Percentiles rank a stretch among this genome's conserved stretches.
phyloP scores from a whole-genome alignment of 2,113 vertebrate genomes.

The Mystacornis crossleyi region DNA sequence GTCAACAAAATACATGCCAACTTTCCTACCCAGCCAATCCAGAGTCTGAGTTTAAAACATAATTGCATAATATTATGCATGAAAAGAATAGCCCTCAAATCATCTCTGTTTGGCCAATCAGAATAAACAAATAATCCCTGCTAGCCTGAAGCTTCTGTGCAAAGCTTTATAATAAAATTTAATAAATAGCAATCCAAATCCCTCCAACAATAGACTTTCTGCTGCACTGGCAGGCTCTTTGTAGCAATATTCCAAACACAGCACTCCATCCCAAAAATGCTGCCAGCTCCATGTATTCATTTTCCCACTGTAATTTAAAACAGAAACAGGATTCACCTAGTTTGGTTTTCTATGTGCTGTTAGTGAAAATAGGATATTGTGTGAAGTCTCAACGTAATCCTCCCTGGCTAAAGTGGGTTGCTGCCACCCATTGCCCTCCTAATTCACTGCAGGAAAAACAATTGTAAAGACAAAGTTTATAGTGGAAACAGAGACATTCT shows the following conservation, averaged over 20 bases:
- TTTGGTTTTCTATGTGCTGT: not conserved
- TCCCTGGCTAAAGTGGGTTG: conserved; percentile 31
- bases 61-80: not conserved
- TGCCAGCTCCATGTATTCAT: conserved; percentile 48
- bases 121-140: conserved; percentile 31
- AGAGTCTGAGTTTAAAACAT: not conserved
- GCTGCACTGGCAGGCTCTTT: conserved; percentile 48
- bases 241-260: conserved; percentile 50
- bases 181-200: conserved; percentile 43
- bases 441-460: conserved; percentile 42
- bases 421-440: conserved; percentile 56
- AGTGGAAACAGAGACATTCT: conserved; percentile 32
- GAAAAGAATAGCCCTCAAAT: not conserved
- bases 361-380: conserved; percentile 41
- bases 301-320: conserved; percentile 53
- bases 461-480: conserved; percentile 7
- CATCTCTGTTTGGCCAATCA: not conserved
- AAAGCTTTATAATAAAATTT: conserved; percentile 25
- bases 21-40: not conserved
- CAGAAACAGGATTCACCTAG: conserved; percentile 51
- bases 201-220: conserved; percentile 57
- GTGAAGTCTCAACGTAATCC: not conserved
- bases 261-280: not conserved
- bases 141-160: conserved; percentile 41
- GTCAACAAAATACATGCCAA: conserved; percentile 29